These are phyloP conservation scores for Leucophora obtusa DNA, from an alignment of 2,888 invertebrate genomes.

Conservation along the genomic window DNA sequence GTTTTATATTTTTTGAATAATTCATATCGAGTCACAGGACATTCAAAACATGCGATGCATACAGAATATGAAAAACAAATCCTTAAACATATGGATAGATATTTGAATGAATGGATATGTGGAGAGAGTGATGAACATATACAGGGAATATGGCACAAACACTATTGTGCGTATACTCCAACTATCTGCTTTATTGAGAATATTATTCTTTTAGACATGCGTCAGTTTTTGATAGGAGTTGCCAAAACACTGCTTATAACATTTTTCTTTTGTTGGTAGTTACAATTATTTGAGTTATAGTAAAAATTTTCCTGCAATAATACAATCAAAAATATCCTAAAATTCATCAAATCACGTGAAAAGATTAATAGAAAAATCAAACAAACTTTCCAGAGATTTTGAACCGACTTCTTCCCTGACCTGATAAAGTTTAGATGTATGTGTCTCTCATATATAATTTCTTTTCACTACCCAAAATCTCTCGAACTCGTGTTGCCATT, in stretches of 20 bases:
- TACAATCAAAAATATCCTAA: no score
- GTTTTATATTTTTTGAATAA: slow-evolving; percentile 76
- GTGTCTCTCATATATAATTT: no score
- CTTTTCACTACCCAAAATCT: no score
- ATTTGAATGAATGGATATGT: slow-evolving; percentile 11
- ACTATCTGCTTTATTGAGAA: slow-evolving; percentile 9
- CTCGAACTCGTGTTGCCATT: no score
- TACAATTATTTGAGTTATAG: slow-evolving; percentile 14
- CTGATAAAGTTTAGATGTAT: no score
- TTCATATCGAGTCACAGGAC: slow-evolving; percentile 78
- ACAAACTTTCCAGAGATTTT: no score
- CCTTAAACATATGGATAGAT: slow-evolving; percentile 1
- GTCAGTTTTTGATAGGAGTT: slow-evolving; percentile 39
- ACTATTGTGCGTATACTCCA: slow-evolving; percentile 19
- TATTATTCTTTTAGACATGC: slow-evolving; percentile 30
- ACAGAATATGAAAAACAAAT: slow-evolving; percentile 74
- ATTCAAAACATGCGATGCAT: slow-evolving; percentile 79
- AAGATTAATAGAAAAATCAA: no score
- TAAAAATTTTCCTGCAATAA: no score
- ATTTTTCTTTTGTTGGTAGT: slow-evolving; percentile 34
- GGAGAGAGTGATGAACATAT: background rate
- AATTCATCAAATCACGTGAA: no score
- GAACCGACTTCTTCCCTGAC: no score
- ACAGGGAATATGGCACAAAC: slow-evolving; percentile 15
- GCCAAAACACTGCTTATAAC: no score